These are phyloP conservation scores for Syngnathus typhle DNA, from an alignment of 2,113 vertebrate species.

Conservation along the genomic window DNA sequence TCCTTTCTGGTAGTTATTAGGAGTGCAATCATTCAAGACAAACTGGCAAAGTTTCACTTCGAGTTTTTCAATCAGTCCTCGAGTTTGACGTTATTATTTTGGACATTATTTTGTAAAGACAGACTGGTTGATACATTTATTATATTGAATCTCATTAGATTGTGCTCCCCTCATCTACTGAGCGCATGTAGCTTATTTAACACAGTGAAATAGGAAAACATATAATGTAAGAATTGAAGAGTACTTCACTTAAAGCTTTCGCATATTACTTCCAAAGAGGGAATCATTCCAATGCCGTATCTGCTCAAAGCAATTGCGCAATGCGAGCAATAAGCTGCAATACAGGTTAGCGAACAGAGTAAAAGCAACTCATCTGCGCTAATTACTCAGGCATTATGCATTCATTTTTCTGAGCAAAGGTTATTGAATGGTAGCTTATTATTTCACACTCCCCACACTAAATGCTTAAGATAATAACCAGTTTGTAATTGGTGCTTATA, in stretches of 20 bases:
- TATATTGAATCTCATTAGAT: background rate
- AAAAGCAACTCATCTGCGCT: constrained; percentile 63
- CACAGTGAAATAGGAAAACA: constrained; percentile 4
- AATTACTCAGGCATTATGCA: constrained; percentile 68
- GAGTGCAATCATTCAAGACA: no score
- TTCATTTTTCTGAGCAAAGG: constrained; percentile 61
- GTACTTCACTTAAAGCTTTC: constrained; percentile 19
- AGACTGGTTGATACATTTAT: background rate
- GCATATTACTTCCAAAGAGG: constrained; percentile 31
- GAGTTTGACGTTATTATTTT: no score
- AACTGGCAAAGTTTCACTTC: no score
- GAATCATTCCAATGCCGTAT: constrained; percentile 45
- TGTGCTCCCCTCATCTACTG: background rate
- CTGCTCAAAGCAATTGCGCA: constrained; percentile 41
- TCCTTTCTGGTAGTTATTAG: no score
- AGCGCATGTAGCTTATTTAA: background rate
- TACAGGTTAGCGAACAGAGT: constrained; percentile 57
- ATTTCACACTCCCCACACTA: constrained; percentile 73
- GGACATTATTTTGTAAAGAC: background rate
- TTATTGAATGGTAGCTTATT: constrained; percentile 72
- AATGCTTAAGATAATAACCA: constrained; percentile 82
- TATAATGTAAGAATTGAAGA: constrained; percentile 4
- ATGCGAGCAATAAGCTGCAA: constrained; percentile 46
- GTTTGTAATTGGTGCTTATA: constrained; percentile 81
- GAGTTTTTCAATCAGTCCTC: no score